phyloP scores from a whole-genome alignment of 2,797 vertebrate genomes.

The Helicolenus hilgendorfi region DNA sequence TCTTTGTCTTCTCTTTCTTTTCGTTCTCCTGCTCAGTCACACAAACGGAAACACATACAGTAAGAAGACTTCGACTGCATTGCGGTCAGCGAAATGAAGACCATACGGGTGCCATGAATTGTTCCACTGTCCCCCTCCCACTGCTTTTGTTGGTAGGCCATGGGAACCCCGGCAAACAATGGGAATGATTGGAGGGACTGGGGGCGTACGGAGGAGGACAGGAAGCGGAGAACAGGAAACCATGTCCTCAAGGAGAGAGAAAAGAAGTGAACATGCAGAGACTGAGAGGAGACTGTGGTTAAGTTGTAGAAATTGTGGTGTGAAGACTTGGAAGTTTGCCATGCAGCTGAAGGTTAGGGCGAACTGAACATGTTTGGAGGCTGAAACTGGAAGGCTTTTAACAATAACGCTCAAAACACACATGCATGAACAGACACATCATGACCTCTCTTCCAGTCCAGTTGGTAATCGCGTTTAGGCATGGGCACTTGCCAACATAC shows the following conservation, averaged over 20 bases:
- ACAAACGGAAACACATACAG: slow-evolving; percentile 60
- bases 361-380: slow-evolving; percentile 31
- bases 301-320: slow-evolving; percentile 63
- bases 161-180: slow-evolving; percentile 84
- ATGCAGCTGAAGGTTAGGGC: slow-evolving; percentile 65
- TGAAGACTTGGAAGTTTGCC: slow-evolving; percentile 66
- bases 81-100: slow-evolving; percentile 80
- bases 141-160: slow-evolving; percentile 75
- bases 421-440: neutral
- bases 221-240: slow-evolving; percentile 83
- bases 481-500: slow-evolving; percentile 42
- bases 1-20: neutral
- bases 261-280: slow-evolving; percentile 56
- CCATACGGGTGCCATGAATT: slow-evolving; percentile 79
- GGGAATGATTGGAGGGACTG: slow-evolving; percentile 60
- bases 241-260: slow-evolving; percentile 75
- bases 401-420: slow-evolving; percentile 41
- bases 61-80: slow-evolving; percentile 45
- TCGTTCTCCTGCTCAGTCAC: slow-evolving; percentile 40
- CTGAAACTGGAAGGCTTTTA: slow-evolving; percentile 46
- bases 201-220: slow-evolving; percentile 64
- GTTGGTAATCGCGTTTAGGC: slow-evolving; percentile 54
- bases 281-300: slow-evolving; percentile 77
- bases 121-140: slow-evolving; percentile 78
- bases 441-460: slow-evolving; percentile 36